Conservation (phyloP, 92 coral and sea anemone species). For the Parazoanthus atlanticus region DNA sequence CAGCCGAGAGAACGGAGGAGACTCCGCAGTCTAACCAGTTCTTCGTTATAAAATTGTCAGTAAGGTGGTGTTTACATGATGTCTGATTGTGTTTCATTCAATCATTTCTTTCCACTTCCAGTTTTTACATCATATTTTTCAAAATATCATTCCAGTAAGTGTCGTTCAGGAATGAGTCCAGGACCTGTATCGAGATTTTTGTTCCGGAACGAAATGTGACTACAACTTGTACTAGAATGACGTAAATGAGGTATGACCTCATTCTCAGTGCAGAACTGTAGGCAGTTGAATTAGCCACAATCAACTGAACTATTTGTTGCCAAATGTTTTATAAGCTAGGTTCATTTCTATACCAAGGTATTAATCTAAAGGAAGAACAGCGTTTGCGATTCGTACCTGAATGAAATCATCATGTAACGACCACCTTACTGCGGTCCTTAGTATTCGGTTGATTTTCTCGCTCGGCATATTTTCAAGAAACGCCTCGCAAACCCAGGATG, state of each 20-base stretch:
- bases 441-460: background rate
- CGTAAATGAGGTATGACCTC: background rate
- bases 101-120: background rate
- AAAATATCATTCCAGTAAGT: background rate
- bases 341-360: no score
- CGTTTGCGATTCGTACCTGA: background rate
- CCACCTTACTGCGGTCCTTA: background rate
- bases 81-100: background rate
- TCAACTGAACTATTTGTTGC: background rate
- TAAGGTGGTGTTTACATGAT: background rate
- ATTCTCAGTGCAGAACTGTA: background rate
- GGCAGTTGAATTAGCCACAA: no score
- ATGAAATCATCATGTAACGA: background rate
- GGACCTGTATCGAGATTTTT: background rate
- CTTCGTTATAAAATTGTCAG: no score
- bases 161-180: background rate
- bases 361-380: background rate
- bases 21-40: background rate
- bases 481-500: background rate
- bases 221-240: background rate
- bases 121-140: background rate
- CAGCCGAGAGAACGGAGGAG: slow-evolving; percentile 33
- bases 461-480: background rate
- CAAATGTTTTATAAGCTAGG: no score
- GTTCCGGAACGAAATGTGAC: background rate